phyloP scores from a whole-genome alignment of 2,797 vertebrate species.

The Rhodeus uyekii region DNA sequence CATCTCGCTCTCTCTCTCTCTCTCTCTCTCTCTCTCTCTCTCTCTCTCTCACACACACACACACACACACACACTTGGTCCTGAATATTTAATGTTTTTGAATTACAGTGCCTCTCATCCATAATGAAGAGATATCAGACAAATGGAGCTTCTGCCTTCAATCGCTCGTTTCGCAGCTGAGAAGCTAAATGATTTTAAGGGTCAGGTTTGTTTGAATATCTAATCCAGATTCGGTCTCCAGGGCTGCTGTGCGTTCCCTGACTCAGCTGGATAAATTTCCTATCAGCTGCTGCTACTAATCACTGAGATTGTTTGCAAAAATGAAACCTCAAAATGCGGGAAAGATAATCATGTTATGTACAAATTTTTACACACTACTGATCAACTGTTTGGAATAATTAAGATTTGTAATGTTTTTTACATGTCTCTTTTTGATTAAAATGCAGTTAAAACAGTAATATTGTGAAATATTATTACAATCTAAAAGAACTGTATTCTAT shows the following conservation, averaged over 20 bases:
- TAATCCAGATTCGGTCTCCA: slow-evolving; percentile 73
- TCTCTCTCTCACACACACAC: neutral
- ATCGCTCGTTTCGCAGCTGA: slow-evolving; percentile 78
- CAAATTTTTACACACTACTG: neutral
- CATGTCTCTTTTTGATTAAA: neutral
- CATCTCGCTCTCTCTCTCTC: slow-evolving; percentile 39
- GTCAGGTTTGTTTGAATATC: slow-evolving; percentile 81
- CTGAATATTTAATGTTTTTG: slow-evolving; percentile 85
- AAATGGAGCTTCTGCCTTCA: slow-evolving; percentile 80
- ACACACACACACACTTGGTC: slow-evolving; percentile 32
- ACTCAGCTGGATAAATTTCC: neutral
- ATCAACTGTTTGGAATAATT: neutral
- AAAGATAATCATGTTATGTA: neutral
- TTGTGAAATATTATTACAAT: neutral
- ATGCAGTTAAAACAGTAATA: neutral
- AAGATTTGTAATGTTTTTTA: neutral
- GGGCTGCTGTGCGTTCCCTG: slow-evolving; percentile 12
- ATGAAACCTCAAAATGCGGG: neutral
- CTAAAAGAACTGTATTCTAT: no score
- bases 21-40: slow-evolving; percentile 29
- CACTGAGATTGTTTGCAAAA: neutral
- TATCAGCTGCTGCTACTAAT: neutral
- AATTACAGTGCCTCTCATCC: slow-evolving; percentile 82
- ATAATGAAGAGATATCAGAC: slow-evolving; percentile 84
- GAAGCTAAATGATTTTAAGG: slow-evolving; percentile 80